phyloP scores from a whole-genome alignment of 2,797 vertebrate species.

The Sorex maritimensis region DNA sequence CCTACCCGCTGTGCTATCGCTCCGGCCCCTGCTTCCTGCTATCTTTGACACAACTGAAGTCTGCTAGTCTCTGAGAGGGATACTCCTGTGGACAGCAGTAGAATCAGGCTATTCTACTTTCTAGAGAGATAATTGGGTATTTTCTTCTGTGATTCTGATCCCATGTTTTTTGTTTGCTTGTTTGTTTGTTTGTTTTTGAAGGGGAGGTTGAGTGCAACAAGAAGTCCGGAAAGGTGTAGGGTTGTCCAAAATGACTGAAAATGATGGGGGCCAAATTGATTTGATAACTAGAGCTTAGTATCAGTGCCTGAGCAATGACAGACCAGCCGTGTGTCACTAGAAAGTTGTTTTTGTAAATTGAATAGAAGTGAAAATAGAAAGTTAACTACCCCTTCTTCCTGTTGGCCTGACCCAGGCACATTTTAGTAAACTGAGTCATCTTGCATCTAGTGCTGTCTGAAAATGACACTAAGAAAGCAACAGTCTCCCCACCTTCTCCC shows the following conservation, averaged over 20 bases:
- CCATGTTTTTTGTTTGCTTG: neutral
- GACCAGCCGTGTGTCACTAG: conserved; percentile 32
- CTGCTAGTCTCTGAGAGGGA: neutral
- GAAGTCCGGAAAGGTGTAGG: conserved; percentile 4
- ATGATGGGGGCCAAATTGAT: neutral
- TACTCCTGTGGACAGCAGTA: neutral
- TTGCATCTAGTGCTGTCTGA: neutral
- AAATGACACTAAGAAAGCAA: neutral
- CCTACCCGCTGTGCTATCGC: too few relatives aligned
- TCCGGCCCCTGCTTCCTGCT: neutral
- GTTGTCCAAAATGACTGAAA: conserved; percentile 46
- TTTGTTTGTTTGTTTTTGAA: conserved; percentile 33
- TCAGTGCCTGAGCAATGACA: conserved; percentile 46
- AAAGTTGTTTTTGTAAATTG: conserved; percentile 80
- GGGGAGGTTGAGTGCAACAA: neutral
- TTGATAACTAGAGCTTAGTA: conserved; percentile 64
- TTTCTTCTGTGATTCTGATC: conserved; percentile 26
- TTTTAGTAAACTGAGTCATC: conserved; percentile 32
- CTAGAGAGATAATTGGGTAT: neutral
- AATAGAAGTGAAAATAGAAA: conserved; percentile 76
- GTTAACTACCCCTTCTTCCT: conserved; percentile 75
- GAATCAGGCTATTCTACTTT: neutral
- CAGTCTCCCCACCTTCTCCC: rapidly evolving
- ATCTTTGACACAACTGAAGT: neutral
- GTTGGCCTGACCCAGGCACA: conserved; percentile 53